A percentile compares a stretch with the other conserved stretches of the same genome.
These are phyloP conservation scores for Hipposideros armiger DNA, from an alignment of 2,113 vertebrate species.

Conservation along the genomic window DNA sequence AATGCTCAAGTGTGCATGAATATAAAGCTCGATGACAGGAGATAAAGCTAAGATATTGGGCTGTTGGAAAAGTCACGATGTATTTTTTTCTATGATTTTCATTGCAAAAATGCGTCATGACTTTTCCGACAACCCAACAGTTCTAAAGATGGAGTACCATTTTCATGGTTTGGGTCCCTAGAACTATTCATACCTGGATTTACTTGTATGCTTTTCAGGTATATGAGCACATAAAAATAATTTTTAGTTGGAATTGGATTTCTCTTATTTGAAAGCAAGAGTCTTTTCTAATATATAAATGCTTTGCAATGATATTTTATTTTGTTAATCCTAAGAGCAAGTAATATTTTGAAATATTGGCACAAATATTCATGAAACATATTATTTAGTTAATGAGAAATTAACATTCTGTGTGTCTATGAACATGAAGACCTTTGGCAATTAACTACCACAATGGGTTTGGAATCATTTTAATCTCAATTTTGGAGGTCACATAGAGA, in stretches of 20 bases:
- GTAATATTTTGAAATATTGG: constrained; percentile 43
- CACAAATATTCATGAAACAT: constrained; percentile 33
- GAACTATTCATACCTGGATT: constrained; percentile 25
- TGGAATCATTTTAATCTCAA: constrained; percentile 41
- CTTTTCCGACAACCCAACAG: no score
- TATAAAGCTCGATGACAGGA: constrained; percentile 12
- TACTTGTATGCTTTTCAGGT: constrained; percentile 33
- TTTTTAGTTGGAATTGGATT: constrained; percentile 37
- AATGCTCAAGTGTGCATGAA: not conserved
- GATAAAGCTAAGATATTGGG: constrained; percentile 39
- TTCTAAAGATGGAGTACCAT: constrained; percentile 34
- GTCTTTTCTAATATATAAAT: constrained; percentile 26
- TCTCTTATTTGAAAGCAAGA: constrained; percentile 30
- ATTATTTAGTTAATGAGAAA: constrained; percentile 53
- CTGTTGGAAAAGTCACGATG: no score
- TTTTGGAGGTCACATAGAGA: constrained; percentile 50
- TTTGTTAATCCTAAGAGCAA: constrained; percentile 16
- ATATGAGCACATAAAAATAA: not conserved
- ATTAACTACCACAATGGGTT: constrained; percentile 17
- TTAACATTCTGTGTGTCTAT: constrained; percentile 9
- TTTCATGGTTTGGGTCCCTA: not conserved
- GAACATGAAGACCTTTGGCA: not conserved
- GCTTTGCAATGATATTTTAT: constrained; percentile 3
- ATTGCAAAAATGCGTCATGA: no score
- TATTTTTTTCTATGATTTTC: no score